Conservation (phyloP, 2,797 vertebrate species). For the Eospalax fontanierii region DNA sequence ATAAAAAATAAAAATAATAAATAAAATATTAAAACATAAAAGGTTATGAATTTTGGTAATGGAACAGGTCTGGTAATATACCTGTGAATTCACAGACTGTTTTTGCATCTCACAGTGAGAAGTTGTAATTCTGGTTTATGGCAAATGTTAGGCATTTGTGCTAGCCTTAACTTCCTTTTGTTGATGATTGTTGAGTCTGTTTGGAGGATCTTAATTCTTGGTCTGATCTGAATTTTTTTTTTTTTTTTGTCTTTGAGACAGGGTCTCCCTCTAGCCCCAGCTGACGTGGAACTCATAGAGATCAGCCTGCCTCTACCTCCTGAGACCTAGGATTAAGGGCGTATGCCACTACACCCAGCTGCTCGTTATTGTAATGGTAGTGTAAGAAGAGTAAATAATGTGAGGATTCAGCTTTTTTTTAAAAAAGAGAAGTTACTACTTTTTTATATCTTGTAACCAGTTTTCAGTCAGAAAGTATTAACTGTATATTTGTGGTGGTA, state of each 20-base stretch:
- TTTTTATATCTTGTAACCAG: constrained; percentile 13
- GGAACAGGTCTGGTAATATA: neutral
- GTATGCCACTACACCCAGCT: no score
- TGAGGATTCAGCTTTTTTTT: constrained; percentile 5
- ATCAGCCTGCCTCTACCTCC: no score
- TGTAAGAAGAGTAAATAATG: neutral
- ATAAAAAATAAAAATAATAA: no score
- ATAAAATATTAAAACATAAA: no score
- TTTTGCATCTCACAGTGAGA: neutral
- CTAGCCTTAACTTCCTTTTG: neutral
- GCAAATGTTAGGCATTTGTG: neutral
- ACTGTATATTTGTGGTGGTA: neutral
- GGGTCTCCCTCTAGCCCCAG: no score
- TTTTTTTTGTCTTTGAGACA: no score
- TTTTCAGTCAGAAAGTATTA: constrained; percentile 13
- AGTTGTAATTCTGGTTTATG: neutral
- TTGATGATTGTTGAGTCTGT: neutral
- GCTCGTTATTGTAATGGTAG: neutral
- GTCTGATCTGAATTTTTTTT: neutral
- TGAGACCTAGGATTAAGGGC: no score
- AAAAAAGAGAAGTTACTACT: neutral
- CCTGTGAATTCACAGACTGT: constrained; percentile 4
- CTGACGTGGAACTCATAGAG: no score
- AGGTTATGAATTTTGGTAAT: neutral
- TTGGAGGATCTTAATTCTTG: constrained; percentile 22